Evolutionary conservation across 2,888 invertebrate genomes (phyloP).

Genomic region (Epinotia demarniana): DNA sequence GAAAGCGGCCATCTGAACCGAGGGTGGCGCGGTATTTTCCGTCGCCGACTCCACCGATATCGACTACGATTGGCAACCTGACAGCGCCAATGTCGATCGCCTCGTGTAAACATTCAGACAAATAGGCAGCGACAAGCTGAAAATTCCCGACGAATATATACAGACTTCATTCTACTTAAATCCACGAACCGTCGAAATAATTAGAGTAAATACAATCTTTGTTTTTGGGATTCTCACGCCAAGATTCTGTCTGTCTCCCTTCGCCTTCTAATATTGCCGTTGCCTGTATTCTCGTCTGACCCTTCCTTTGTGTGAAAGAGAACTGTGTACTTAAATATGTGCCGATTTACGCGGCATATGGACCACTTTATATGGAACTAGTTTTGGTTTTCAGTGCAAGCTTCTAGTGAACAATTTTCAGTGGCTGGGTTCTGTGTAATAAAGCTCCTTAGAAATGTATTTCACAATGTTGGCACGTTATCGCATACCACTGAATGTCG

Average conservation of each 20-base stretch:
- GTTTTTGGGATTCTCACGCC: background rate
- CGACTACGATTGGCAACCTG: slow-evolving; percentile 77
- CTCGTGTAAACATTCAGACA: slow-evolving; percentile 66
- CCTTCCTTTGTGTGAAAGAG: slow-evolving; percentile 11
- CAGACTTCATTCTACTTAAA: background rate
- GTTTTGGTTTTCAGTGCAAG: slow-evolving; percentile 23
- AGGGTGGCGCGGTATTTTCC: slow-evolving; percentile 81
- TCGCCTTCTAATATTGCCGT: slow-evolving; percentile 20
- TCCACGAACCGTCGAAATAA: slow-evolving; percentile 6
- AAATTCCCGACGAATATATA: background rate
- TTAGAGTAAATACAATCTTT: background rate
- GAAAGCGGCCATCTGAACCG: slow-evolving; percentile 82
- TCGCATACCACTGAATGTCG: background rate
- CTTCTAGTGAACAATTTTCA: slow-evolving; percentile 7
- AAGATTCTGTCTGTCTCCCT: background rate
- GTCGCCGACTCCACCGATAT: slow-evolving; percentile 80
- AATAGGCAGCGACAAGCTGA: slow-evolving; percentile 23
- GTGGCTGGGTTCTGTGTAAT: slow-evolving; percentile 3
- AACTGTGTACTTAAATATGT: background rate
- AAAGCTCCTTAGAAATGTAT: slow-evolving; percentile 3
- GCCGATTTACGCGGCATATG: slow-evolving; percentile 5
- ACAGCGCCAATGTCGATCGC: slow-evolving; percentile 72
- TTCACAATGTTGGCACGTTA: background rate
- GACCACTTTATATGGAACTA: slow-evolving; percentile 18
- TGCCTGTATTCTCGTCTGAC: slow-evolving; percentile 18